Percentiles rank a stretch among this genome's conserved stretches.
Evolutionary conservation across 2,113 vertebrate genomes (phyloP).

Genomic region (Solenodon paradoxus): DNA sequence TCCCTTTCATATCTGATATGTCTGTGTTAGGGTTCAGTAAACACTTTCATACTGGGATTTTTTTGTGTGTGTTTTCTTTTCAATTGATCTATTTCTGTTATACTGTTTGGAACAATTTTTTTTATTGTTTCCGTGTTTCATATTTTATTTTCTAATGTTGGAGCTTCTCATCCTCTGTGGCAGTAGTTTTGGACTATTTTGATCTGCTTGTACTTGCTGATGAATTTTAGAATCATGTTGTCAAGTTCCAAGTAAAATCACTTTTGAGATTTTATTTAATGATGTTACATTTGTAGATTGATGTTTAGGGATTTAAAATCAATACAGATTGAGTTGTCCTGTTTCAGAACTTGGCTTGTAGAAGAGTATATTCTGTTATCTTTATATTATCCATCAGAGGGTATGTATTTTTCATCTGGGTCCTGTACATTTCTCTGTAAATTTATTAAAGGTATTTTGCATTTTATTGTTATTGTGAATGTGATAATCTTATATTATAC

Average conservation of each 20-base stretch:
- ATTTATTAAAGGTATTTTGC: not conserved
- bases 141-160: not conserved
- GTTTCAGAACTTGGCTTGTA: not conserved
- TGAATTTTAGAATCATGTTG: conserved; percentile 40
- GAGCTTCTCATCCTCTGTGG: not conserved
- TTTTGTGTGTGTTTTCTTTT: not conserved
- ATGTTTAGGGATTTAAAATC: conserved; percentile 47
- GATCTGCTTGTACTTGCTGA: conserved; percentile 16
- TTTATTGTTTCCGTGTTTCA: not conserved
- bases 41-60: not conserved
- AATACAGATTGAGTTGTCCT: not conserved
- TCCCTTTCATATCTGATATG: not conserved
- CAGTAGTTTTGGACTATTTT: not conserved
- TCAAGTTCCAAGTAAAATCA: conserved; percentile 38
- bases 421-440: not conserved
- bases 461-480: not conserved
- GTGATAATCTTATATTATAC: no score
- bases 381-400: not conserved
- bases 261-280: conserved; percentile 47
- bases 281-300: conserved; percentile 43
- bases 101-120: not conserved
- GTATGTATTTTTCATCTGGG: not conserved
- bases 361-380: not conserved
- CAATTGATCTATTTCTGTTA: not conserved
- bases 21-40: not conserved